Conservation (phyloP, 23 tunicate species). For the Trididemnum miniatum region DNA sequence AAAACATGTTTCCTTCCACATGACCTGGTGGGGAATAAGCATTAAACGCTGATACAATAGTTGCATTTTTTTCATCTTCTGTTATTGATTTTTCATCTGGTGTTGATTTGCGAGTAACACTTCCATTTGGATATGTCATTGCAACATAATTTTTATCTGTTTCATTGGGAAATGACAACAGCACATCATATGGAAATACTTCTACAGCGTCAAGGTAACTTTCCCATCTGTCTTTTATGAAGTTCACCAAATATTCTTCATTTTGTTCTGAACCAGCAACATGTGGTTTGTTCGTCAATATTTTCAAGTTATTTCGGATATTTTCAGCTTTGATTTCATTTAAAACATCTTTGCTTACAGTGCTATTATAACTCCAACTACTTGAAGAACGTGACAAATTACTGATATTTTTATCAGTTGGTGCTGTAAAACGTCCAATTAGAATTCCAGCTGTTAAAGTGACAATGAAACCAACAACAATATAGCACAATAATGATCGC, state of each 20-base stretch:
- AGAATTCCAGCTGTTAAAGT: slow-evolving; percentile 8
- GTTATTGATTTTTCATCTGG: slow-evolving; percentile 49
- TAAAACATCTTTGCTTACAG: slow-evolving; percentile 7
- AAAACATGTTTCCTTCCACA: slow-evolving; percentile 66
- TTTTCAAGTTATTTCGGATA: slow-evolving; percentile 44
- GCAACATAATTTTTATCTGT: slow-evolving; percentile 70
- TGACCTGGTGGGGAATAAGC: slow-evolving; percentile 69
- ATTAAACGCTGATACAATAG: slow-evolving; percentile 56
- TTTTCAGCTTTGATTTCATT: slow-evolving; percentile 52
- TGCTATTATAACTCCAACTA: background rate
- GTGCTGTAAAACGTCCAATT: background rate
- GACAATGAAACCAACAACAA: background rate
- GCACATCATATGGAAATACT: slow-evolving; percentile 66
- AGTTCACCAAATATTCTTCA: slow-evolving; percentile 55
- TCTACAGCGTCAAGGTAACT: slow-evolving; percentile 66
- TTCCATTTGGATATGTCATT: slow-evolving; percentile 47
- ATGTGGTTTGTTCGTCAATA: slow-evolving; percentile 58
- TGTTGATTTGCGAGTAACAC: slow-evolving; percentile 38
- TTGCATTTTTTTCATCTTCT: slow-evolving; percentile 37
- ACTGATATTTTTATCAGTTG: background rate
- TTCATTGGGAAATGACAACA: slow-evolving; percentile 71
- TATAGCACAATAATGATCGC: slow-evolving; percentile 14
- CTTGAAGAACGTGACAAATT: background rate
- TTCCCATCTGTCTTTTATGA: slow-evolving; percentile 43
- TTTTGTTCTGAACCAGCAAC: slow-evolving; percentile 72